Conservation (phyloP, 2,113 vertebrate genomes). For the Narcine bancroftii region DNA sequence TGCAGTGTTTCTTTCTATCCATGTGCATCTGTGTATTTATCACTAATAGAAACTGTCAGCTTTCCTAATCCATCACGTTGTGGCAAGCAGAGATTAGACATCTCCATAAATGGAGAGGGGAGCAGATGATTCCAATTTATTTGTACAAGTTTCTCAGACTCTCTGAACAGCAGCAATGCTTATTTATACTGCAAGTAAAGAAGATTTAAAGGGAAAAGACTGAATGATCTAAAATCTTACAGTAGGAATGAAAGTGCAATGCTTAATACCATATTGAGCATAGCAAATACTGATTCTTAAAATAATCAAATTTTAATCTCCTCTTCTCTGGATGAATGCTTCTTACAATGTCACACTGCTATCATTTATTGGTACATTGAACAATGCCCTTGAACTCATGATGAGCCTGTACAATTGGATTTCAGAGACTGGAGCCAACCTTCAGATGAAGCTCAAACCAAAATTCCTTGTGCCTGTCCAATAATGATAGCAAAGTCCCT, state of each 20-base stretch:
- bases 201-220: background rate
- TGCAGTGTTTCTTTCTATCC: background rate
- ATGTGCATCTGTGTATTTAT: background rate
- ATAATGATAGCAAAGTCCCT: background rate
- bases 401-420: too few species aligned
- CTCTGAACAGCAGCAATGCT: background rate
- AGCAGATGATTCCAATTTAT: background rate
- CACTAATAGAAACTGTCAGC: background rate
- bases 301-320: background rate
- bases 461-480: background rate
- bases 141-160: background rate
- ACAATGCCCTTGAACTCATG: too few species aligned
- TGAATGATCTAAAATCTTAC: background rate
- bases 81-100: constrained; percentile 11
- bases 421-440: background rate
- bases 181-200: background rate
- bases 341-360: background rate
- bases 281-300: background rate
- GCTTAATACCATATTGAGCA: background rate
- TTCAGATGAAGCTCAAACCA: background rate
- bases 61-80: constrained; percentile 4
- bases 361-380: too few species aligned
- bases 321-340: background rate
- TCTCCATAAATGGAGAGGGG: background rate
- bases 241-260: background rate